These are phyloP conservation scores for cattle (Bos taurus) DNA, from an alignment of 2,113 vertebrate species.

Conservation along the genomic window ARS-UCD2.0 NC_037328.1:10993501-10994000, in stretches of 20 bases:
- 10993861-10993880: neutral
- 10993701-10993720: neutral
- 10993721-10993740: neutral
- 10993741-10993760: neutral
- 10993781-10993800: neutral
- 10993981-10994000: neutral
- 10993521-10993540: neutral
- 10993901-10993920: neutral
- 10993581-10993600: neutral
- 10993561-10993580: neutral
- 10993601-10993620: neutral
- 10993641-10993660: neutral
- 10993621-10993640: neutral
- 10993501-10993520: neutral
- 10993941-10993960: neutral
- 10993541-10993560: neutral
- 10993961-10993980: neutral
- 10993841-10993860: neutral
- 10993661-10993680: rapidly evolving
- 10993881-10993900: neutral
- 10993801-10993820: neutral
- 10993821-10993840: neutral
- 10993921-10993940: neutral
- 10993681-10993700: neutral
- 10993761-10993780: neutral